Percentiles rank a stretch among this genome's conserved stretches.
Conservation (phyloP, 2,113 vertebrate species). For the Nicator chloris region DNA sequence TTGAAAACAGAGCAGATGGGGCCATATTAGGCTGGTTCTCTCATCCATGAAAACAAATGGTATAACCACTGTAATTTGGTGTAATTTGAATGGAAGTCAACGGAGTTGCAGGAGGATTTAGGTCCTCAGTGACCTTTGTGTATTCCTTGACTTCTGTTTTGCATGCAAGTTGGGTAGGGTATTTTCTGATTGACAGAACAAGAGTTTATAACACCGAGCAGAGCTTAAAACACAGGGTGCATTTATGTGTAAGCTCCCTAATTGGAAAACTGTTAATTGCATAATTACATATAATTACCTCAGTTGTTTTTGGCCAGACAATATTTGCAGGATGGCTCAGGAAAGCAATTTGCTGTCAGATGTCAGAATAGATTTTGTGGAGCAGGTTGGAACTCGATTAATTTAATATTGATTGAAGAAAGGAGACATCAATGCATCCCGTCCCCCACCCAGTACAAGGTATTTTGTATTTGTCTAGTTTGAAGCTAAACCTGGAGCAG, state of each 20-base stretch:
- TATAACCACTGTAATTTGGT: not conserved
- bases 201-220: not conserved
- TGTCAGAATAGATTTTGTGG: not conserved
- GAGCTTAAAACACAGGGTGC: not conserved
- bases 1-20: not conserved
- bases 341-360: not conserved
- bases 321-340: not conserved
- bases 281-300: not conserved
- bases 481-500: not conserved
- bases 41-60: slow-evolving; percentile 4
- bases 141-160: not conserved
- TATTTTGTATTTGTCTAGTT: not conserved
- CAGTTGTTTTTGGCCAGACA: not conserved
- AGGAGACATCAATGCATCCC: not conserved
- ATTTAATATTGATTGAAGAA: not conserved
- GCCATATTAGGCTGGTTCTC: not conserved
- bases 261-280: not conserved
- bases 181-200: not conserved
- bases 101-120: not conserved
- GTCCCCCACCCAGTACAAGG: no score
- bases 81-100: not conserved
- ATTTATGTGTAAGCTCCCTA: not conserved
- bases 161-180: not conserved
- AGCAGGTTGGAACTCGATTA: not conserved
- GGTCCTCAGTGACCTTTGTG: not conserved